phyloP scores from a whole-genome alignment of 2,888 invertebrate genomes.

The Nasonia oneida region DNA sequence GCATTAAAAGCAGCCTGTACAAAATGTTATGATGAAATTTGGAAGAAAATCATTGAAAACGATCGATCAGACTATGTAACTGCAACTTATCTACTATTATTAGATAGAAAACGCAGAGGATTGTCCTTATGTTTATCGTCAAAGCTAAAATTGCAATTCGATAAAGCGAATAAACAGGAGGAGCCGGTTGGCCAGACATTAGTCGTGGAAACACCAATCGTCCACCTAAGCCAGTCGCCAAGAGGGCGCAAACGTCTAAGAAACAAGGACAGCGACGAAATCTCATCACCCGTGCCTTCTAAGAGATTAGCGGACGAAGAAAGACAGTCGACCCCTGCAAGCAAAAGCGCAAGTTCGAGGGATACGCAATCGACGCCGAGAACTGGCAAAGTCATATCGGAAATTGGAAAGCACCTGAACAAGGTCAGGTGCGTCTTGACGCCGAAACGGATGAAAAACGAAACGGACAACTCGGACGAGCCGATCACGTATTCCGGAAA shows the following conservation, averaged over 20 bases:
- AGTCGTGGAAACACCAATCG: neutral
- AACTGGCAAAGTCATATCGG: conserved; percentile 83
- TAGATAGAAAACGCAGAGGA: conserved; percentile 79
- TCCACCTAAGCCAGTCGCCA: neutral
- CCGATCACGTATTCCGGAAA: conserved; percentile 71
- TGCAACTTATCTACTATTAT: conserved; percentile 86
- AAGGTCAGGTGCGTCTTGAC: neutral
- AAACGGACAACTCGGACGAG: neutral
- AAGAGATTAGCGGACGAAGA: neutral
- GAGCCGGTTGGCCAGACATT: neutral
- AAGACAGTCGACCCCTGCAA: neutral
- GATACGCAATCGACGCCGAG: conserved; percentile 76
- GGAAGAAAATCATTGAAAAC: conserved; percentile 78
- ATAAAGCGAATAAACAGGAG: neutral
- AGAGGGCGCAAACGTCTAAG: neutral
- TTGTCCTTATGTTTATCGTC: conserved; percentile 59
- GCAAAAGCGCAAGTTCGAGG: neutral
- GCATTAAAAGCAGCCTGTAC: neutral
- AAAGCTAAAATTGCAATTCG: neutral
- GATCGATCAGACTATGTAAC: conserved; percentile 83
- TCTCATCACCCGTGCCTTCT: neutral
- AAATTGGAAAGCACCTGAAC: conserved; percentile 79
- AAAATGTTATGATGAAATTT: conserved; percentile 78
- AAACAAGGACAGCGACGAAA: neutral
- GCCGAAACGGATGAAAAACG: neutral